Evolutionary conservation across 2,888 invertebrate species (phyloP), one percentile per base, ranked within the genome.

Genomic region (Pachymerium ferrugineum): DNA sequence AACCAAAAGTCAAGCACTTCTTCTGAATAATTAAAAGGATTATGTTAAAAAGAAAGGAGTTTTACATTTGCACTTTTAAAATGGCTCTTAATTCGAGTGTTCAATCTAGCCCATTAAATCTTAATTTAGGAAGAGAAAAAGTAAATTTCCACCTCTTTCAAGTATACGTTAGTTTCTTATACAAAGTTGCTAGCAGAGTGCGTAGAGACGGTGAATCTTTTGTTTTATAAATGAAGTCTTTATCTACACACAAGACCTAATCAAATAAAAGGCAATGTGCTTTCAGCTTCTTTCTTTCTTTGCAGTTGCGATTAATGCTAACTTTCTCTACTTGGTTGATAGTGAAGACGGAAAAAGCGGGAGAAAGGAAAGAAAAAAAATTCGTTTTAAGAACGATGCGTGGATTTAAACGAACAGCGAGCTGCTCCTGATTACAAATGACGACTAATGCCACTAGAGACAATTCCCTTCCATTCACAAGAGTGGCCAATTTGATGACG

Each of bases 221-320:
- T 25, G 62, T 62, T 62, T 62, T 62, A 62, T 62, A 62, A 62
- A 62, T 62, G 28, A 62, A 62, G 62, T 62, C 62, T 62, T 62
- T 62, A 62, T 62, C 62, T 62, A 62, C 62, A 62, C 62, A 62
- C 62, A 62, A 62, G 28, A 62, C 62, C 62, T 62, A 62, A 62
- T 62, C 62, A 62, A 62, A 62, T 62, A 62, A 62, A 54, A 25
- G 62, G 62, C 62, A 62, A 62, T 62, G 62, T 25, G 62, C 62
- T 62, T 62, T 62, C 62, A 62, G 28, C 62, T 62, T 62, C 62
- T 62, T 3, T 28, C 25, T 12, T 62, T 62, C 62, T 22, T 62
- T 62, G 28, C 62, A 62, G 62, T 62, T 62, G 62, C 62, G 62
- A 62, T 62, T 62, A 62, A 62, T 62, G 62, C 28, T 62, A 62